Percentiles rank a stretch among this genome's conserved stretches.
Evolutionary conservation across 2,797 vertebrate genomes (phyloP).

Genomic region (Buphagus erythrorhynchus): DNA sequence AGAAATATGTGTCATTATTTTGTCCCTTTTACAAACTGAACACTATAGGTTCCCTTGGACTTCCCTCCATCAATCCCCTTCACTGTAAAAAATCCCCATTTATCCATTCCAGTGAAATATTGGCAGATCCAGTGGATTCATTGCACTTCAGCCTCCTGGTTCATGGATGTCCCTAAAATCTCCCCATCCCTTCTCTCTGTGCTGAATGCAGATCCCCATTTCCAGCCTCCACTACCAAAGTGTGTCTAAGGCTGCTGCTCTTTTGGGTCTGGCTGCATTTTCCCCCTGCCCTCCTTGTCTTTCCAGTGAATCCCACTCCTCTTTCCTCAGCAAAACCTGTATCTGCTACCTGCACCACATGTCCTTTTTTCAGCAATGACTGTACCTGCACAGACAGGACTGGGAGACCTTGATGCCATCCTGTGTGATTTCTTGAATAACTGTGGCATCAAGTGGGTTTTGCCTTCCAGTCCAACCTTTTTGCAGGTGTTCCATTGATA

Average conservation of each 20-base stretch:
- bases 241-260: neutral
- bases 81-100: neutral
- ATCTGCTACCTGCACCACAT: neutral
- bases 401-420: neutral
- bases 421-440: neutral
- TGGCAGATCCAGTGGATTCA: neutral
- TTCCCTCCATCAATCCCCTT: neutral
- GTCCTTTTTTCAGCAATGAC: neutral
- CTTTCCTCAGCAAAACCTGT: neutral
- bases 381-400: neutral
- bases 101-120: neutral
- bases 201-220: neutral
- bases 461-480: neutral
- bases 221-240: accelerated
- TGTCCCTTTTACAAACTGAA: neutral
- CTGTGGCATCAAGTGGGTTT: neutral
- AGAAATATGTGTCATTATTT: neutral
- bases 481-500: neutral
- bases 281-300: neutral
- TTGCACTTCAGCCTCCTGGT: neutral
- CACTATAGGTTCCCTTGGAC: neutral
- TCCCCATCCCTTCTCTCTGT: neutral
- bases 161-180: neutral
- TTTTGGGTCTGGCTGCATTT: neutral
- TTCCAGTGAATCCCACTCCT: neutral